These are phyloP conservation scores for Agapostemon virescens DNA, from an alignment of 2,888 invertebrate species.

Conservation along the genomic window DNA sequence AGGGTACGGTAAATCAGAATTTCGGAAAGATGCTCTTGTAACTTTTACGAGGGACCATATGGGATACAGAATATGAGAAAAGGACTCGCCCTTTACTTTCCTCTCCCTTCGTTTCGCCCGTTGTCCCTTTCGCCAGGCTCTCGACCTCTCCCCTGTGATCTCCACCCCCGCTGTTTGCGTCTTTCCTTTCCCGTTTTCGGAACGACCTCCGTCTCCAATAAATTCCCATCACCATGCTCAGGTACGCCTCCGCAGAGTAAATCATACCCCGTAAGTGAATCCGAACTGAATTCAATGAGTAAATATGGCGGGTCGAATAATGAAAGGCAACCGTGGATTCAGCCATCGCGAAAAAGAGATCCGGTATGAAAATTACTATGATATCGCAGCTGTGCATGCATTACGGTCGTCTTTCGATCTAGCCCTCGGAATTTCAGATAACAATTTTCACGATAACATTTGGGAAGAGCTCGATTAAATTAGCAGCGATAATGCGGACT, in stretches of 20 bases:
- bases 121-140: conserved; percentile 48
- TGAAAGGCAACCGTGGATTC: conserved; percentile 62
- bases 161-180: conserved; percentile 17
- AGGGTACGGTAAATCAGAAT: conserved; percentile 60
- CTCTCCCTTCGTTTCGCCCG: conserved; percentile 49
- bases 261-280: conserved; percentile 78
- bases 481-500: neutral
- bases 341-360: conserved; percentile 15
- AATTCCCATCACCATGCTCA: conserved; percentile 76
- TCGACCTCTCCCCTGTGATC: conserved; percentile 25
- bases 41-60: conserved; percentile 62
- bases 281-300: conserved; percentile 79
- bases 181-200: conserved; percentile 67
- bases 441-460: conserved; percentile 20
- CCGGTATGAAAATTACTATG: conserved; percentile 27
- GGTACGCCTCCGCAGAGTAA: conserved; percentile 73
- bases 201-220: conserved; percentile 74
- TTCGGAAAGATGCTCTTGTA: conserved; percentile 56
- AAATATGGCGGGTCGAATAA: conserved; percentile 78
- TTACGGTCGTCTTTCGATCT: conserved; percentile 11
- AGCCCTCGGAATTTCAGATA: conserved; percentile 12
- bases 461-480: conserved; percentile 10
- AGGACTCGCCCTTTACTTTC: conserved; percentile 61
- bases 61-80: conserved; percentile 65
- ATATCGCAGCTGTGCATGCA: neutral